Evolutionary conservation across 2,797 vertebrate species (phyloP), one percentile per base, ranked within the genome.

Genomic region (Scomberomorus guttatus): DNA sequence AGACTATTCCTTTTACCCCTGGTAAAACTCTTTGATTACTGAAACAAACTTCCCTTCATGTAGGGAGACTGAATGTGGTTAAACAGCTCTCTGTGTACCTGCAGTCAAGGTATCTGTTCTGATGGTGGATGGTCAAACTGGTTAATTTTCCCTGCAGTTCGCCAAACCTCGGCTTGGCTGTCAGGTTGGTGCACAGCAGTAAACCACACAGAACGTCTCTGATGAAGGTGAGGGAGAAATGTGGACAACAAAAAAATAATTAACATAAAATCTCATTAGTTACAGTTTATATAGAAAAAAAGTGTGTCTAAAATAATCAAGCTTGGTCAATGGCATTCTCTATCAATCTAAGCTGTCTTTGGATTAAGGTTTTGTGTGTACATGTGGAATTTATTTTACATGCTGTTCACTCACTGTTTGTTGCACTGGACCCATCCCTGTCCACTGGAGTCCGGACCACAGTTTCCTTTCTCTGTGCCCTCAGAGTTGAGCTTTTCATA

Each of bases 401-500:
- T 2, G 22, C 12, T 11, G 55, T 61, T 51, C 18, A 94, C 98
- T 97, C 91, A 99, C 98, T 97, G 98, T 88, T 99, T 99, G 94
- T 94, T 97, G 94, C 98, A 99, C 82, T 96, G 97, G 69, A 97
- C 89, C 98, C 98, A 99, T 90, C 94, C 95, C 14, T 93, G 95
- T 4, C 96, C 96, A 8, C 76, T 84, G 66, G 91, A 18, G 76
- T 97, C 96, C 3, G 92, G 95, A 25, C 98, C 98, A 62, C 98
- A 99, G 95, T 97, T 99, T 27, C 98, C 98, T 63, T 97, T 96
- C 87, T 98, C 98, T 0, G 97, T 98, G 61, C 98, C 98, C 85
- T 99, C 98, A 44, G 96, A 96, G 17, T 99, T 99, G 85, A 99
- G 94, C 87, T 97, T 99, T 90, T 99, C 98, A 1, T 99, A 99